Evolutionary conservation across 2,113 vertebrate species (phyloP).

Genomic region (Pica pica): DNA sequence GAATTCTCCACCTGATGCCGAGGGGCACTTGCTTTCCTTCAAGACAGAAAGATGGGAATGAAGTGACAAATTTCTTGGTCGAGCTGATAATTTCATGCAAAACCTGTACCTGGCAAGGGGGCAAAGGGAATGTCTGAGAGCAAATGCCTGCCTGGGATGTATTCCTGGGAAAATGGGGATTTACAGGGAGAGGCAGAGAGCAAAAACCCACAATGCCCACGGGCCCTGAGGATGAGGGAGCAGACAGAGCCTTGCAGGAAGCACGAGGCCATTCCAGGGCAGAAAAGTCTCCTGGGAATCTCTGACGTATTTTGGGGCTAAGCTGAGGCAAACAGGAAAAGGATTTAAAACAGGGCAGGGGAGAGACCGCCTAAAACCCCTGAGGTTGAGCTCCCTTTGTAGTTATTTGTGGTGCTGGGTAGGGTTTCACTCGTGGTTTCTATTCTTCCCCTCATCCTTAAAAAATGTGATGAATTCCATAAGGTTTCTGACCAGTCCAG

Average conservation of each 20-base stretch:
- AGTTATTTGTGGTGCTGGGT: conserved; percentile 49
- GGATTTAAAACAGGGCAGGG: background rate
- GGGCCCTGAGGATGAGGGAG: background rate
- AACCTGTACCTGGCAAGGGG: background rate
- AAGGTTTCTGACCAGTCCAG: background rate
- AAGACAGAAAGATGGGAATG: background rate
- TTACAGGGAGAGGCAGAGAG: background rate
- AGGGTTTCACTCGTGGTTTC: conserved; percentile 42
- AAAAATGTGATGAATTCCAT: conserved; percentile 24
- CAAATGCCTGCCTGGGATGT: background rate
- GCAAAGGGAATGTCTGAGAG: background rate
- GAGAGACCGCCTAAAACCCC: background rate
- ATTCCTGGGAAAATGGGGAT: background rate
- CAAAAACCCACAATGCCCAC: background rate
- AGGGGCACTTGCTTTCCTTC: background rate
- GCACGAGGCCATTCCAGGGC: background rate
- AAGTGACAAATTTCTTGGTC: background rate
- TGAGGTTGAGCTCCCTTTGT: background rate
- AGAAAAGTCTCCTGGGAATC: background rate
- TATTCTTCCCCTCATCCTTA: conserved; percentile 27
- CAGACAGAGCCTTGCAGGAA: background rate
- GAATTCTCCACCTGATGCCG: background rate
- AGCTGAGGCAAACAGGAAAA: background rate
- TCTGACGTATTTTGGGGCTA: background rate
- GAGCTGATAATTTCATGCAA: background rate